Base-by-base conservation (phyloP, 2,888 invertebrate species). In the Caenorhabditis drosophilae region DNA sequence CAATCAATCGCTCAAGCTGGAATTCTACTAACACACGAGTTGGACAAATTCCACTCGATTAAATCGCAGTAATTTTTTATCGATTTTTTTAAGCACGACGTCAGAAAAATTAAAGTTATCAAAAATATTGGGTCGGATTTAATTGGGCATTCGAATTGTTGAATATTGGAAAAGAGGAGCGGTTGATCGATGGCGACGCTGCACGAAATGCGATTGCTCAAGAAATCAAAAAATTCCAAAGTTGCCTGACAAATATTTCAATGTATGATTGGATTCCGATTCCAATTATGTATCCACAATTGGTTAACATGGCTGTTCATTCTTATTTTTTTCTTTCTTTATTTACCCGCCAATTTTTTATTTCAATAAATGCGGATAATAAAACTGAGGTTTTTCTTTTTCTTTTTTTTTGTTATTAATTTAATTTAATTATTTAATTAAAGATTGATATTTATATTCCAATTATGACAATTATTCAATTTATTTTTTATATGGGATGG, bases 91-190 rank as follows among this genome's bases (percentile, higher is more conserved):
- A 31, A 9, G 12, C 12, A 31, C 12, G 6, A 9, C 12, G 6
- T 31, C 31, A 6, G 12, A 9, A 31, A 9, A 12, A 31, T 22
- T 22, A 4, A 23, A 45, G 62, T 22, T 79, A 75, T 46, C 64
- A 70, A 41, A 77, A 76, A 45, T 80, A 79, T 45, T 79, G 79
- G 79, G 54, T 79, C 31, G 78, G 79, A 4, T 71, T 76, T 46
- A 78, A 78, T 47, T 79, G 79, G 79, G 60, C 69, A 7, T 70
- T 75, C 22, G 54, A 73, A 36, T 41, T 79, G 27, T 27, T 80
- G 26, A 71, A 71, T 41, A 56, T 54, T 18, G 71, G 64, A n/a
- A 61, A 66, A 44, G 38, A 52, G 18, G 71, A 71, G 41, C 60
- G 61, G n/a, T 45, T 58, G 38, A 66, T 71, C 11, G 68, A 67